phyloP scores from a whole-genome alignment of 2,113 vertebrate genomes.

The Uria aalge region DNA sequence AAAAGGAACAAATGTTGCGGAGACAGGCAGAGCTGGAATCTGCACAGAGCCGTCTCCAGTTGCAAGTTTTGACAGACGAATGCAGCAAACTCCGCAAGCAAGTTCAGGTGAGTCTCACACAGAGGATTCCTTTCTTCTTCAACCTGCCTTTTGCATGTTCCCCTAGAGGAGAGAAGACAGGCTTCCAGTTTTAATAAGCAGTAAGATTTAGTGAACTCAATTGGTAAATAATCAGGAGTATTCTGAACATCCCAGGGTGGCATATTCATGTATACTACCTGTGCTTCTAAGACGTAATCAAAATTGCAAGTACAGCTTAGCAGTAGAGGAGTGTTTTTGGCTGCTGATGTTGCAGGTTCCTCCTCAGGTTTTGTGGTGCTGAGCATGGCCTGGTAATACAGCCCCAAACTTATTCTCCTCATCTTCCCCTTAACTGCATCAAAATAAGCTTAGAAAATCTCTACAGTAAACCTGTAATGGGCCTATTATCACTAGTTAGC shows the following conservation, averaged over 20 bases:
- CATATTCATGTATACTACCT: neutral
- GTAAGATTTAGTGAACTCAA: neutral
- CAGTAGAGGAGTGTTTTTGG: neutral
- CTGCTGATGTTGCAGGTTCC: neutral
- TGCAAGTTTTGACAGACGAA: conserved; percentile 87
- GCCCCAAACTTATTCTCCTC: neutral
- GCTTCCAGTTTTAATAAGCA: neutral
- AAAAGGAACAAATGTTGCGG: conserved; percentile 83
- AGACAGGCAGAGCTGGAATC: conserved; percentile 90
- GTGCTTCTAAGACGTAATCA: neutral
- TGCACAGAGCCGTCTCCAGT: conserved; percentile 87
- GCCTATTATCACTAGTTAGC: neutral
- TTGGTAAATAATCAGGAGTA: neutral
- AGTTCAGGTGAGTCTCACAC: conserved; percentile 79
- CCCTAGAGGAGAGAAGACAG: neutral
- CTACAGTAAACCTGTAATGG: neutral
- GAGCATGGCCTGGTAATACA: neutral
- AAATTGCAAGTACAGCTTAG: neutral
- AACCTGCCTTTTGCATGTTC: neutral
- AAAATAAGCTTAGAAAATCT: neutral
- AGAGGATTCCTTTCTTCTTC: neutral
- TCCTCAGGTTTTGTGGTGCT: neutral
- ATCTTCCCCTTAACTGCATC: neutral
- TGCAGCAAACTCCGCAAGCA: conserved; percentile 84
- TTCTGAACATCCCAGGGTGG: neutral